A percentile compares a stretch with the other conserved stretches of the same genome.
Conservation (phyloP, 2,113 vertebrate species). For the Scalopus aquaticus region DNA sequence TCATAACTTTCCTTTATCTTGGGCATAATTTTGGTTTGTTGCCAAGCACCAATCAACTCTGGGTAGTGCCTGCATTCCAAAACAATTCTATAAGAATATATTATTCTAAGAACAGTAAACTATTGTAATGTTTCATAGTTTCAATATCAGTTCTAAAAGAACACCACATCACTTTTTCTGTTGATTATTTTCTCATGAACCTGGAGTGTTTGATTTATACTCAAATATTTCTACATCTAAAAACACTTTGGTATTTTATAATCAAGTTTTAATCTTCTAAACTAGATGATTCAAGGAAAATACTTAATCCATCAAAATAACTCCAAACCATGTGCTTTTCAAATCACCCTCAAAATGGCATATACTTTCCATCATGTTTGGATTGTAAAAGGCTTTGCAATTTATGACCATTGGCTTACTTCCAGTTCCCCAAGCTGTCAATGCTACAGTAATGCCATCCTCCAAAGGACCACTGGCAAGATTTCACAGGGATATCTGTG, state of each 20-base stretch:
- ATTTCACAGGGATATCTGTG: conserved; percentile 53
- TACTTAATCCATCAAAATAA: conserved; percentile 82
- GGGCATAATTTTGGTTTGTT: conserved; percentile 63
- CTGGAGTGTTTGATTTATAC: conserved; percentile 71
- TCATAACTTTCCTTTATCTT: conserved; percentile 55
- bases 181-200: conserved; percentile 77
- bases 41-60: conserved; percentile 68
- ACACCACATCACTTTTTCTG: conserved; percentile 55
- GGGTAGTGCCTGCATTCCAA: conserved; percentile 62
- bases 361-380: conserved; percentile 75
- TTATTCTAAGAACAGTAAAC: conserved; percentile 70
- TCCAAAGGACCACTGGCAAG: conserved; percentile 61
- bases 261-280: conserved; percentile 80
- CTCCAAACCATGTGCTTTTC: conserved; percentile 79
- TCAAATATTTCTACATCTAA: conserved; percentile 66
- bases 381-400: conserved; percentile 67
- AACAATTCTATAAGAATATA: conserved; percentile 71
- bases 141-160: conserved; percentile 51
- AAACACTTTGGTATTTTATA: conserved; percentile 72
- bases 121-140: conserved; percentile 60
- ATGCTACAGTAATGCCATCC: conserved; percentile 69
- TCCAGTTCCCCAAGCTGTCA: conserved; percentile 70
- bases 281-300: conserved; percentile 77
- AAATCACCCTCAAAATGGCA: conserved; percentile 74
- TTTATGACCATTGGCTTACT: conserved; percentile 78